Evolutionary conservation across 2,113 vertebrate genomes (phyloP), one percentile per base, ranked within the genome.

Genomic region (Barnardius zonarius): DNA sequence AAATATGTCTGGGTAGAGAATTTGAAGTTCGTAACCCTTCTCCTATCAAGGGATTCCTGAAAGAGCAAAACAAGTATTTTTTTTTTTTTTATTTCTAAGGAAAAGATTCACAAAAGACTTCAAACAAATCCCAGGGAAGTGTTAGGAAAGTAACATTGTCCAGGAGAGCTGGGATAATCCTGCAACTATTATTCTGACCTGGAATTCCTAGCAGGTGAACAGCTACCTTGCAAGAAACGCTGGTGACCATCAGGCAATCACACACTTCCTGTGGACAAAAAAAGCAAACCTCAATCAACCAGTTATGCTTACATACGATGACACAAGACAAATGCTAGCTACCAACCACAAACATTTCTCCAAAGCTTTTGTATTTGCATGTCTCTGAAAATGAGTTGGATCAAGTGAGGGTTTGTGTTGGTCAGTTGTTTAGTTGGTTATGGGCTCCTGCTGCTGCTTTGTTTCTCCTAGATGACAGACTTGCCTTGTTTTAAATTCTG

Each of bases 181-280:
- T 93, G 77, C 52, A 92, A 92, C 95, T 95, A 82, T 76, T 95
- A 87, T 96, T 96, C 95, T 90, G 84, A 79, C 91, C 81, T 91
- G 86, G 91, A 96, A 83, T 92, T 79, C 78, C 57, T 78, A 87
- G 67, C 35, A 94, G 84, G 48, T n/a, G 43, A 31, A 48, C 39
- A 85, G 52, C 33, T 73, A 75, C 48, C 44, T 83, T 88, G 66
- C 67, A 86, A 67, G 54, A 95, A 93, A 62, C 8, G 15, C 23
- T 78, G 22, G 43, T 67, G 44, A 96, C 57, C 25, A 54, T 78
- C 14, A 76, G 55, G 51, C 49, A 81, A 74, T 88, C 63, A 63
- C 78, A 52, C 19, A 19, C 5, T 30, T 86, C n/a, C 28, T 63
- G 30, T 2, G 46, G 69, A 7, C 33, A 43, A 19, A 62, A 91